Evolutionary conservation across 2,888 invertebrate species (phyloP).

Genomic region (Dryocosmus kuriphilus): DNA sequence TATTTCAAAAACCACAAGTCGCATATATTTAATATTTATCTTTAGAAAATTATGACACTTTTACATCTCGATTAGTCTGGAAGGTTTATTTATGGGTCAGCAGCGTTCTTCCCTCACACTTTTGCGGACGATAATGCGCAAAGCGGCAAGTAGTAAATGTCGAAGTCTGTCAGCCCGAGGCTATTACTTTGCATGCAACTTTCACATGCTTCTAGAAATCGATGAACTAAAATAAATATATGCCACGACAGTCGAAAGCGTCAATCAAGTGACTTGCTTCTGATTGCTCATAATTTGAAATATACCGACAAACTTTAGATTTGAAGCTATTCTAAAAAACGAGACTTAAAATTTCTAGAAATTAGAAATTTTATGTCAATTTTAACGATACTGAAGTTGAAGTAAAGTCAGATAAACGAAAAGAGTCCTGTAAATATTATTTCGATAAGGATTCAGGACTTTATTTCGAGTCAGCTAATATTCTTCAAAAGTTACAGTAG

Average conservation of each 20-base stretch:
- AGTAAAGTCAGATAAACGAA: not conserved
- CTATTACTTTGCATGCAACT: constrained; percentile 55
- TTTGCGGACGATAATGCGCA: constrained; percentile 59
- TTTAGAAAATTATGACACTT: constrained; percentile 8
- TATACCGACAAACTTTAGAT: not conserved
- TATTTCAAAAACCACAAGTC: not conserved
- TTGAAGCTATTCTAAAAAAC: not conserved
- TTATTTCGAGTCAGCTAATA: not conserved
- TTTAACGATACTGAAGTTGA: not conserved
- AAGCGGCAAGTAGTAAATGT: constrained; percentile 59
- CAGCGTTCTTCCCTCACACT: constrained; percentile 45
- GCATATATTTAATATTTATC: not conserved
- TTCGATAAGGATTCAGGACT: constrained; percentile 8
- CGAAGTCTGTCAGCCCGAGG: constrained; percentile 63
- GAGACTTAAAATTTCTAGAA: not conserved
- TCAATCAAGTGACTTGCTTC: not conserved
- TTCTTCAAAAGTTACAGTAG: constrained; percentile 1
- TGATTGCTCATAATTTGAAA: not conserved
- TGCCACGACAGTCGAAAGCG: not conserved
- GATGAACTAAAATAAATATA: constrained; percentile 28
- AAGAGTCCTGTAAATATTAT: not conserved
- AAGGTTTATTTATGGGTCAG: not conserved
- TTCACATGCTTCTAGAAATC: constrained; percentile 23
- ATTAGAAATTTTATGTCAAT: not conserved
- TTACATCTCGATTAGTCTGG: not conserved